Evolutionary conservation across 2,888 invertebrate genomes (phyloP).

Genomic region (Oligia strigilis): DNA sequence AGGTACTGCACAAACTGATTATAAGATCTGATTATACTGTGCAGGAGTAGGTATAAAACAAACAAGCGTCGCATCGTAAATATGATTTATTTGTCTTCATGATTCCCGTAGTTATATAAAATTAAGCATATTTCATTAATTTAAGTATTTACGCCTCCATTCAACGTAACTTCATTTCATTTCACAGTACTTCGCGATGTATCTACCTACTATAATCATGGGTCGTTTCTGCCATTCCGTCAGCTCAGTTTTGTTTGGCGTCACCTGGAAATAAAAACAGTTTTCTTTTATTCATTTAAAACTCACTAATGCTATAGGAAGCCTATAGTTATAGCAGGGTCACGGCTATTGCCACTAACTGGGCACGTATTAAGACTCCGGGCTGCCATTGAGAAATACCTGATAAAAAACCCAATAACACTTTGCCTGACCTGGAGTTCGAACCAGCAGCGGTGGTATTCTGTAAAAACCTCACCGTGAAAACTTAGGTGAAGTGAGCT

Average conservation of each 20-base stretch:
- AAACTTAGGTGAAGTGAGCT: too few relatives aligned
- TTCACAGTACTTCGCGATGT: constrained; percentile 86
- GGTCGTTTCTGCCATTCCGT: constrained; percentile 92
- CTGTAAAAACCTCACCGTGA: too few relatives aligned
- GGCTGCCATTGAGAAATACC: too few relatives aligned
- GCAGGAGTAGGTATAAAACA: background rate
- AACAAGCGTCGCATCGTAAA: background rate
- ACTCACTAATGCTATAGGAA: too few relatives aligned
- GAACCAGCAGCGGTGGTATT: too few relatives aligned
- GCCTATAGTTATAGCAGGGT: background rate
- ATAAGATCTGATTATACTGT: background rate
- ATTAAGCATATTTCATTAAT: background rate
- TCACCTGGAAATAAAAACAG: constrained; percentile 85
- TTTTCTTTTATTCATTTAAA: background rate
- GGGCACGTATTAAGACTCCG: too few relatives aligned
- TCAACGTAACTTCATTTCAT: constrained; percentile 34
- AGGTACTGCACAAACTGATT: background rate
- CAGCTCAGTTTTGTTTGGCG: constrained; percentile 89
- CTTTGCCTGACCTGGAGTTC: background rate
- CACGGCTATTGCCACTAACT: background rate
- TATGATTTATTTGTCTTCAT: constrained; percentile 2
- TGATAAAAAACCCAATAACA: background rate
- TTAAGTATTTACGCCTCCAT: background rate
- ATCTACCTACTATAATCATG: constrained; percentile 91
- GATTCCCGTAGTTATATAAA: background rate